These are phyloP conservation scores for Prunella fulvescens DNA, from an alignment of 2,113 vertebrate species.

Conservation along the genomic window DNA sequence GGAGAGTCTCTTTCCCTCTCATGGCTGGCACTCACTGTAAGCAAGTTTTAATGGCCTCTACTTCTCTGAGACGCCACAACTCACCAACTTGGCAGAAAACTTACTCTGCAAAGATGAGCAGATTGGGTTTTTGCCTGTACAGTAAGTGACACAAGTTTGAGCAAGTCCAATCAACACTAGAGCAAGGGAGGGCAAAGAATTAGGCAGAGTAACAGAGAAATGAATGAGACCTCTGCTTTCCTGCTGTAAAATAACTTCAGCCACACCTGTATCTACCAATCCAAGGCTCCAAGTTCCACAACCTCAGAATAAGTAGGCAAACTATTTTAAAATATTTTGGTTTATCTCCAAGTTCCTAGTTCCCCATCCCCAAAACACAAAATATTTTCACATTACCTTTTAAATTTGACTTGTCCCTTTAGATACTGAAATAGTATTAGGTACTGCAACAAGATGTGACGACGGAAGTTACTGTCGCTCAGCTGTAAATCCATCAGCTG, in stretches of 20 bases:
- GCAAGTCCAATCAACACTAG: not conserved
- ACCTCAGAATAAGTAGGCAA: not conserved
- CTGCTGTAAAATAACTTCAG: not conserved
- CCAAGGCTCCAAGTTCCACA: not conserved
- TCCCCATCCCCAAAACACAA: not conserved
- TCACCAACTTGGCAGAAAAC: not conserved
- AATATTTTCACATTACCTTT: conserved; percentile 79
- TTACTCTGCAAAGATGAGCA: not conserved
- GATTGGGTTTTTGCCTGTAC: not conserved
- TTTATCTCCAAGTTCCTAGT: not conserved
- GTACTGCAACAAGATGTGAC: conserved; percentile 96
- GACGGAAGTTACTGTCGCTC: conserved; percentile 96
- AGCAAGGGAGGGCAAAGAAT: not conserved
- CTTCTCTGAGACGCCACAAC: not conserved
- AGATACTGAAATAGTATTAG: conserved; percentile 98
- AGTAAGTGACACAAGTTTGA: not conserved
- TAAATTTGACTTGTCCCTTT: conserved; percentile 98
- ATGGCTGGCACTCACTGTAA: not conserved
- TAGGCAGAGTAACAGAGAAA: not conserved
- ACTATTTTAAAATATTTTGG: not conserved
- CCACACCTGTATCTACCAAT: not conserved
- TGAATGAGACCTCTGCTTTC: not conserved
- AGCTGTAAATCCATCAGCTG: conserved; percentile 98
- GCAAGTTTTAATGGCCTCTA: not conserved
- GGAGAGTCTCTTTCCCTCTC: not conserved